phyloP scores from a whole-genome alignment of 2,797 vertebrate genomes.

The Percopsis omiscomaycus region DNA sequence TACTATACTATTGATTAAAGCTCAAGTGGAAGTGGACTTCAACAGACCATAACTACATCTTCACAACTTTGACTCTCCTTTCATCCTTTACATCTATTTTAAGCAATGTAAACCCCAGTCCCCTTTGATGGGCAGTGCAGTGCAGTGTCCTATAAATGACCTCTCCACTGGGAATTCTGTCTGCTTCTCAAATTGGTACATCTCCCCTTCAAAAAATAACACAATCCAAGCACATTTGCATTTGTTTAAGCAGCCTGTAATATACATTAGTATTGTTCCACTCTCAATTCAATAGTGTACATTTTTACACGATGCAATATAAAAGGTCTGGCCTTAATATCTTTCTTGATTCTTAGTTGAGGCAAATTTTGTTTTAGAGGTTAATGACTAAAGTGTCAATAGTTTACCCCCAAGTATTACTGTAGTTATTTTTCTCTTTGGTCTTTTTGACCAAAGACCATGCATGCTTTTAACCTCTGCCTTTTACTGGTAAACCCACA shows the following conservation, averaged over 20 bases:
- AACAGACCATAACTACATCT: too few species aligned
- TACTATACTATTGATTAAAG: too few species aligned
- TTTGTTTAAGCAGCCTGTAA: constrained; percentile 10
- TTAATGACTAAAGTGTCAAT: constrained; percentile 62
- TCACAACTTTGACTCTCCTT: constrained; percentile 13
- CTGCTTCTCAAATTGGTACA: constrained; percentile 2
- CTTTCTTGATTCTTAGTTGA: constrained; percentile 55
- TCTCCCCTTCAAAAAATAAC: too few species aligned
- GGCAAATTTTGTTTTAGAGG: constrained; percentile 56
- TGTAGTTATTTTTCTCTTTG: constrained; percentile 12
- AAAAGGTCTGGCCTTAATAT: constrained; percentile 54
- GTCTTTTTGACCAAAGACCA: not conserved
- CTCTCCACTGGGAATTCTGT: constrained; percentile 48
- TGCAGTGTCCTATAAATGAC: constrained; percentile 58
- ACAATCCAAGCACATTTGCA: constrained; percentile 13
- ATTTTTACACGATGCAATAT: constrained; percentile 35
- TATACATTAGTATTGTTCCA: not conserved
- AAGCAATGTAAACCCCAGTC: constrained; percentile 29
- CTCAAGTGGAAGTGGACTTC: too few species aligned
- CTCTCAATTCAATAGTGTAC: constrained; percentile 5
- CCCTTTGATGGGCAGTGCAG: constrained; percentile 31
- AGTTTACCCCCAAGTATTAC: constrained; percentile 49
- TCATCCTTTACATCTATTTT: constrained; percentile 27
- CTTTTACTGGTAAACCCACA: too few species aligned
- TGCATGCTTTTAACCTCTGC: too few species aligned